phyloP scores from a whole-genome alignment of 2,797 vertebrate species.

The Enteromius viviparus region DNA sequence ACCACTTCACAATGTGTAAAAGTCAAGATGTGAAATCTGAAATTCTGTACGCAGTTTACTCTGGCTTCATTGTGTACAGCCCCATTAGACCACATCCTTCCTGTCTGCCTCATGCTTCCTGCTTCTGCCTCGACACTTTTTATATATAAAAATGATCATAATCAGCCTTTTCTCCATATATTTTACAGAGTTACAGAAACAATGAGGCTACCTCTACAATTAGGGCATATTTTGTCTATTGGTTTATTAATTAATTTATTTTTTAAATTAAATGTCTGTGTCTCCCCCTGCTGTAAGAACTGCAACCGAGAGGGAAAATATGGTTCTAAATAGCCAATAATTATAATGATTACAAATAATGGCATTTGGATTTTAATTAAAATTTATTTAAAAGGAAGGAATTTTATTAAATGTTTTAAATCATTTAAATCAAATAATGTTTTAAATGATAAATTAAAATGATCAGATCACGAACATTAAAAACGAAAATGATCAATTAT shows the following conservation, averaged over 20 bases:
- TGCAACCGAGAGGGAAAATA: background rate
- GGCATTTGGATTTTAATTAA: background rate
- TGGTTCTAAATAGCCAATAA: background rate
- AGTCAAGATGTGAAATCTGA: slow-evolving; percentile 14
- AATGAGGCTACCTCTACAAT: background rate
- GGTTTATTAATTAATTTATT: background rate
- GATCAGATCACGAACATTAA: too few species aligned
- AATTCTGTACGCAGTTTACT: background rate
- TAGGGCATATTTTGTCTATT: too few species aligned
- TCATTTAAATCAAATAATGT: too few species aligned
- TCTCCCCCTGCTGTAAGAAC: slow-evolving; percentile 30
- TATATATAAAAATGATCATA: background rate
- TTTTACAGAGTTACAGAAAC: background rate
- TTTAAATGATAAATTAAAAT: too few species aligned
- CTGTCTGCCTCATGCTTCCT: slow-evolving; percentile 59
- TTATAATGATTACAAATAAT: background rate
- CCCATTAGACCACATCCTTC: slow-evolving; percentile 67
- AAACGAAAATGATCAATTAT: too few species aligned
- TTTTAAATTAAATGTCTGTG: background rate
- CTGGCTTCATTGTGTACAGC: slow-evolving; percentile 24
- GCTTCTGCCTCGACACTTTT: slow-evolving; percentile 20
- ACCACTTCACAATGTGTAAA: slow-evolving; percentile 4
- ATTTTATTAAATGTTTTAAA: background rate
- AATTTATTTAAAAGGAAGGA: too few species aligned
- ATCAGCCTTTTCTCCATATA: background rate